Evolutionary conservation across 1,140 invertebrate genomes (phyloP).

Genomic region (Tetramorium alpestre): DNA sequence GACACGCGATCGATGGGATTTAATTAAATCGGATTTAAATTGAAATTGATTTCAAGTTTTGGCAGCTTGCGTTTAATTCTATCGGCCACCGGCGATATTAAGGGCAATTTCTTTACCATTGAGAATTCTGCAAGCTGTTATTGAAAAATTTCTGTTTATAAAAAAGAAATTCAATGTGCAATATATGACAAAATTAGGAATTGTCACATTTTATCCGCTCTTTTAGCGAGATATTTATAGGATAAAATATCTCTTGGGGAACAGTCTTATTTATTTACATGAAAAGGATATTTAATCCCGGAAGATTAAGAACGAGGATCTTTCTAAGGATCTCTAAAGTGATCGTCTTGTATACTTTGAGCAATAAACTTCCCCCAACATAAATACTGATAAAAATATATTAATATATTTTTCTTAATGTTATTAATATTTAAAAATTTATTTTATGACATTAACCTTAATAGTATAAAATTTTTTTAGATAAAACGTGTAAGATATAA

Average conservation of each 20-base stretch:
- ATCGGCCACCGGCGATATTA: neutral
- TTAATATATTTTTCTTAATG: too few species aligned
- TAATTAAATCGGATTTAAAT: constrained; percentile 52
- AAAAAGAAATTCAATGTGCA: neutral
- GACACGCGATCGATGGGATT: constrained; percentile 40
- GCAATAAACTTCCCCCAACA: neutral
- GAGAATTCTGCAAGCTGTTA: neutral
- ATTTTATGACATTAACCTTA: too few species aligned
- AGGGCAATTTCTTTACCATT: neutral
- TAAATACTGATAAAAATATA: neutral
- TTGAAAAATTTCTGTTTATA: neutral
- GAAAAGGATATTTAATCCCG: neutral
- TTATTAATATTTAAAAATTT: too few species aligned
- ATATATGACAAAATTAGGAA: neutral
- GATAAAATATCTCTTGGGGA: neutral
- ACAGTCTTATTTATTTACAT: neutral
- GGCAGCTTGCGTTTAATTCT: constrained; percentile 11
- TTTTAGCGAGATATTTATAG: neutral
- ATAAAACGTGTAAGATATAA: neutral
- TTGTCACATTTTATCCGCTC: neutral
- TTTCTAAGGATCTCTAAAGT: neutral
- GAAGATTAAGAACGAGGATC: neutral
- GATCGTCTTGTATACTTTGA: neutral
- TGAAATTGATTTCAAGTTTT: constrained; percentile 43
- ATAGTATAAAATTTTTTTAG: too few species aligned